Evolutionary conservation across 1,140 invertebrate genomes (phyloP).

Genomic region (Tribolium madens): DNA sequence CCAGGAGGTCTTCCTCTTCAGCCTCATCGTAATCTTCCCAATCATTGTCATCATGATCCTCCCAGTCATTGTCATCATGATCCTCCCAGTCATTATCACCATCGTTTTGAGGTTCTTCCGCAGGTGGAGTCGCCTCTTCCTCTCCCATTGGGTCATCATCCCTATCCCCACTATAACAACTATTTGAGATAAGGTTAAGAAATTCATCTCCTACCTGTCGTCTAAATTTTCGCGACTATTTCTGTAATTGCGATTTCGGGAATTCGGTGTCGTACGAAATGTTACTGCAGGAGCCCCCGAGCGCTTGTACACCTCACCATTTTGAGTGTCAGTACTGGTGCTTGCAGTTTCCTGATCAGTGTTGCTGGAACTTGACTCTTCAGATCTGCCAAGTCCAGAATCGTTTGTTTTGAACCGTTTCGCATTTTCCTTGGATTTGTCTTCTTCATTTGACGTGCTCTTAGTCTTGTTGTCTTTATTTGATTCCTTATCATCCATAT

Average conservation of each 20-base stretch:
- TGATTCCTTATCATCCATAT: constrained; percentile 62
- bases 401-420: constrained; percentile 60
- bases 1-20: constrained; percentile 29
- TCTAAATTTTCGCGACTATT: constrained; percentile 42
- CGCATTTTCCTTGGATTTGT: constrained; percentile 51
- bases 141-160: constrained; percentile 24
- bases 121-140: constrained; percentile 20
- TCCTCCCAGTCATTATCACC: neutral
- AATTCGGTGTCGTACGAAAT: constrained; percentile 15
- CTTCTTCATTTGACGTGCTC: constrained; percentile 8
- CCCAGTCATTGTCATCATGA: neutral
- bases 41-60: constrained; percentile 4
- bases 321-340: constrained; percentile 51
- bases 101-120: neutral
- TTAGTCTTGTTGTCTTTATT: constrained; percentile 50
- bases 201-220: constrained; percentile 30
- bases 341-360: too few species aligned
- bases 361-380: constrained; percentile 55
- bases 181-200: neutral
- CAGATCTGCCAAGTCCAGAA: constrained; percentile 50
- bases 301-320: neutral
- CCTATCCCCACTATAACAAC: neutral
- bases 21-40: constrained; percentile 44
- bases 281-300: constrained; percentile 49
- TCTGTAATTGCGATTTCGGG: constrained; percentile 53